Evolutionary conservation across 1,140 invertebrate species (phyloP), one percentile per base, ranked within the genome.

Genomic region (Bombyx mandarina): DNA sequence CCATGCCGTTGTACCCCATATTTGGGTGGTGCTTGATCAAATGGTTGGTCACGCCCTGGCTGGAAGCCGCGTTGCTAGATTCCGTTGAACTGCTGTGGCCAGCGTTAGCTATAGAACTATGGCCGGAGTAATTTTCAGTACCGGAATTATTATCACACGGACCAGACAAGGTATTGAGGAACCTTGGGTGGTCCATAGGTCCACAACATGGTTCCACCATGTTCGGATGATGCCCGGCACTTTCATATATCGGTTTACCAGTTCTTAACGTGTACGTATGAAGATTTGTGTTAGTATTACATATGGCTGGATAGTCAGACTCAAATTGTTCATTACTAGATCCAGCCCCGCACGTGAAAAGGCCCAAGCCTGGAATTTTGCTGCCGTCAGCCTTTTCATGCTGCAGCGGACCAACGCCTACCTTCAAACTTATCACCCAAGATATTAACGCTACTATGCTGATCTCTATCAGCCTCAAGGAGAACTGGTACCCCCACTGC

Each of bases 401-500:
- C 65, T 89, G 89, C 9, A 89, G 82, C 5, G 86, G 77, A 8
- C 81, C 82, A 3, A 88, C 80, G 46, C 88, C 86, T 4, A 88
- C 88, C 68, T 91, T 91, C 43, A 94, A 74, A 66, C 95, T 93
- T 52, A 94, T 93, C 3, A 96, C 94, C 91, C 95, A 96, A 0
- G 93, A 93, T 61, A 97, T 90, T 9, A 96, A 87, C 7, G 92
- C 92, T 62, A 95, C 94, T 66, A 97, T 93, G 1, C 92, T 91
- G 26, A 97, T 91, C 77, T 98, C 96, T 44, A 97, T 91, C 0
- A 97, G 87, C 18, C 96, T 90, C 43, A 96, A 89, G 2, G 93
- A 93, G 65, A 96, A 93, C 67, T 97, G 94, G 86, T 95, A 97
- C 8, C 94, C 93, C 94, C 95, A 97, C 89, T 96, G 94, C 6